Evolutionary conservation across 2,888 invertebrate genomes (phyloP).

Genomic region (Gryllus longicercus): DNA sequence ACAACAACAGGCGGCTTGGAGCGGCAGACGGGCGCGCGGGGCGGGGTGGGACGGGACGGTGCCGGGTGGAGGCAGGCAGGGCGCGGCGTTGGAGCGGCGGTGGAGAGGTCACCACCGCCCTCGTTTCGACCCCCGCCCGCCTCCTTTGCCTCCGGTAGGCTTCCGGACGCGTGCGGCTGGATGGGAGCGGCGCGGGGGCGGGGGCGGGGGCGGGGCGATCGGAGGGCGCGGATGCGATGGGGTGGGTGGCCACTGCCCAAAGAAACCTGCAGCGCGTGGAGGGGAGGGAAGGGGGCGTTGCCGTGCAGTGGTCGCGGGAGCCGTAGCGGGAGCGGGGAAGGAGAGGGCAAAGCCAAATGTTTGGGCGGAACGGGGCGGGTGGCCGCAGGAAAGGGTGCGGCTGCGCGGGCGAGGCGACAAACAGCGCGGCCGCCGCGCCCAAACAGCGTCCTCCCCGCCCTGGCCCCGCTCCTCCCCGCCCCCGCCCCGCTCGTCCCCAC

Average conservation of each 20-base stretch:
- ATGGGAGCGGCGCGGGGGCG: too few relatives aligned
- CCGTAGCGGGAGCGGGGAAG: background rate
- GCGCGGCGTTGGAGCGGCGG: too few relatives aligned
- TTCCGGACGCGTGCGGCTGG: background rate
- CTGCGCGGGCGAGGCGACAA: background rate
- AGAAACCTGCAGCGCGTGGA: background rate
- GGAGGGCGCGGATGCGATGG: background rate
- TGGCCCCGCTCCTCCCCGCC: too few relatives aligned
- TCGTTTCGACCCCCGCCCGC: background rate
- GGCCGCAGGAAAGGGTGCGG: conserved; percentile 1
- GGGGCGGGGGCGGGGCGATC: too few relatives aligned
- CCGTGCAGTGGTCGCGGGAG: background rate
- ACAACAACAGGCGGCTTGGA: background rate
- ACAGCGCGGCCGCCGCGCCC: background rate
- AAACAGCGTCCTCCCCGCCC: conserved; percentile 17
- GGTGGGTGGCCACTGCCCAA: background rate
- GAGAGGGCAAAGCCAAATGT: background rate
- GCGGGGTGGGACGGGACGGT: background rate
- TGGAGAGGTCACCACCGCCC: background rate
- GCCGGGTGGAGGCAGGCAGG: background rate
- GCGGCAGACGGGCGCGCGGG: background rate
- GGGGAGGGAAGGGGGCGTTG: background rate
- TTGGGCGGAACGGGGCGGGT: conserved; percentile 1
- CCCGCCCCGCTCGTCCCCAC: background rate
- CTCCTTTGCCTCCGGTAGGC: background rate